phyloP scores from a whole-genome alignment of 2,113 vertebrate genomes.

The Neolamprologus toae region DNA sequence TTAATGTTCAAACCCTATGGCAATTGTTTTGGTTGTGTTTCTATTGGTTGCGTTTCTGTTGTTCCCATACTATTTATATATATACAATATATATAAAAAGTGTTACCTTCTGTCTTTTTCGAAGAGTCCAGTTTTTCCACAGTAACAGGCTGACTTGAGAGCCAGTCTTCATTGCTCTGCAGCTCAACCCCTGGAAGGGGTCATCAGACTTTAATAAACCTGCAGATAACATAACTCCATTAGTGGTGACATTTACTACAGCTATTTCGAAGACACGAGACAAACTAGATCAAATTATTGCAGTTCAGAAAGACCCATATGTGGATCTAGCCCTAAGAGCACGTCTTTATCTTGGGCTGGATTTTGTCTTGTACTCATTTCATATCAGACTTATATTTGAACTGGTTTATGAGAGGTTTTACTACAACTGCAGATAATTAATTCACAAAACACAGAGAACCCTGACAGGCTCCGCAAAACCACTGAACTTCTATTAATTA shows the following conservation, averaged over 20 bases:
- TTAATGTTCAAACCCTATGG: not conserved
- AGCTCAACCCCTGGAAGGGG: constrained; percentile 46
- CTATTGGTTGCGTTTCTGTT: not conserved
- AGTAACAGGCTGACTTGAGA: constrained; percentile 85
- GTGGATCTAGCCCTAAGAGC: not conserved
- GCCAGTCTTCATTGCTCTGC: constrained; percentile 75
- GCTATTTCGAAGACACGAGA: not conserved
- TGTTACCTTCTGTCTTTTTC: constrained; percentile 92
- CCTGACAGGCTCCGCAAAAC: not conserved
- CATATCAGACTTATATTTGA: not conserved
- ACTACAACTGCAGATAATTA: not conserved
- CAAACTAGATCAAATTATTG: not conserved
- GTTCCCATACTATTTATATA: not conserved
- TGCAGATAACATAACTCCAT: not conserved
- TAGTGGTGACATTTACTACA: not conserved
- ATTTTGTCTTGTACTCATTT: not conserved
- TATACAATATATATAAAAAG: not conserved
- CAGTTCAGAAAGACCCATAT: not conserved
- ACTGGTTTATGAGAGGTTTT: not conserved
- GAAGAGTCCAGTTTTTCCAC: constrained; percentile 98
- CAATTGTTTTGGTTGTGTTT: not conserved
- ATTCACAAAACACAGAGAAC: not conserved
- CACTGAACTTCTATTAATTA: not conserved
- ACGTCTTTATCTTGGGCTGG: not conserved
- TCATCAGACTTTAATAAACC: constrained; percentile 52